Evolutionary conservation across 35 echinoderm and acorn worm genomes (phyloP).

Genomic region (Chiridota heheva): DNA sequence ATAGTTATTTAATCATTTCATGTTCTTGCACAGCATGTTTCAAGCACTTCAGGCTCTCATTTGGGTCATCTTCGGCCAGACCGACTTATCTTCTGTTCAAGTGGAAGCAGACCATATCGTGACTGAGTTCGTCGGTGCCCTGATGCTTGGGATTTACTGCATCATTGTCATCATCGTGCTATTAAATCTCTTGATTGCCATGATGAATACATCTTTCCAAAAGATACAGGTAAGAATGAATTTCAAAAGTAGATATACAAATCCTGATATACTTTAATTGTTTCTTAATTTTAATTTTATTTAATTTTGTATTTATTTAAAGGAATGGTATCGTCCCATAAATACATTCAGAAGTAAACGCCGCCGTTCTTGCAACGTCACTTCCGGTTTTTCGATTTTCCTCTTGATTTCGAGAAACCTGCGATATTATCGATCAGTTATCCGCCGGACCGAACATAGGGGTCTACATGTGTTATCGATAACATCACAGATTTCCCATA

Average conservation of each 20-base stretch:
- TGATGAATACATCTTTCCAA: slow-evolving; percentile 98
- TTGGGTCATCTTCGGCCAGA: slow-evolving; percentile 84
- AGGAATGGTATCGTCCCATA: too few relatives aligned
- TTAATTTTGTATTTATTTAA: too few relatives aligned
- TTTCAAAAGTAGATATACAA: not conserved
- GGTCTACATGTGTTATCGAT: too few relatives aligned
- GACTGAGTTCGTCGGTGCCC: slow-evolving; percentile 85
- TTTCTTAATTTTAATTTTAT: too few relatives aligned
- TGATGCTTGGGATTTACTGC: slow-evolving; percentile 86
- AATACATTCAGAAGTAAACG: too few relatives aligned
- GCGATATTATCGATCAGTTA: too few relatives aligned
- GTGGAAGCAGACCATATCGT: slow-evolving; percentile 56
- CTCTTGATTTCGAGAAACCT: too few relatives aligned
- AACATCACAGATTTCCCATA: too few relatives aligned
- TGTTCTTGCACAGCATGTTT: slow-evolving; percentile 60
- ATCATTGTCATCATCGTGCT: slow-evolving; percentile 82
- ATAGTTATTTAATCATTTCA: not conserved
- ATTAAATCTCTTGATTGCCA: slow-evolving; percentile 92
- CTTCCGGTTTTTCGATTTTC: too few relatives aligned
- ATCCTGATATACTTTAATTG: too few relatives aligned
- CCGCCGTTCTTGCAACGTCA: too few relatives aligned
- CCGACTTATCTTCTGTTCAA: slow-evolving; percentile 41
- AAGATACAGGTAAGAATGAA: slow-evolving; percentile 96
- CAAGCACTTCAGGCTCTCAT: slow-evolving; percentile 71
- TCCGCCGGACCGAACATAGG: too few relatives aligned